Evolutionary conservation across 2,113 vertebrate genomes (phyloP).

Genomic region (Dasyprocta punctata): DNA sequence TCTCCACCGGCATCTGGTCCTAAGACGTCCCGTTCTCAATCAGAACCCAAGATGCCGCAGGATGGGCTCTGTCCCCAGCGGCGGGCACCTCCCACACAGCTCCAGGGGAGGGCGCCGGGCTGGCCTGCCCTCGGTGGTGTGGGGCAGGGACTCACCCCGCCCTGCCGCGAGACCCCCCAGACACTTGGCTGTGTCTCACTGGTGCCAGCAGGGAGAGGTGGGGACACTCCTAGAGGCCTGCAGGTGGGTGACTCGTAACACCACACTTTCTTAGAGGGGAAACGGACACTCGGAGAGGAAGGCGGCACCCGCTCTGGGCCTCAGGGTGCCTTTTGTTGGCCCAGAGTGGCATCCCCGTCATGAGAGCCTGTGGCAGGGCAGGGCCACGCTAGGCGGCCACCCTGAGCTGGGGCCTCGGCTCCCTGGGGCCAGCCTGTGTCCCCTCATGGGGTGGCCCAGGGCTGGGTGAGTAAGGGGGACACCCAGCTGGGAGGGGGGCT

Average conservation of each 20-base stretch:
- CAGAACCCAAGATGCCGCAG: constrained; percentile 21
- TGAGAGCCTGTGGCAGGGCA: not conserved
- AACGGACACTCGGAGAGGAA: not conserved
- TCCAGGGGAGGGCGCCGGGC: not conserved
- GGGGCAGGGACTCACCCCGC: too few relatives aligned
- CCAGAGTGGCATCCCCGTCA: not conserved
- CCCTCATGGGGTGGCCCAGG: too few relatives aligned
- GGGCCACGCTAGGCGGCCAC: not conserved
- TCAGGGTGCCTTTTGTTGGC: too few relatives aligned
- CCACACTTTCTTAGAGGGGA: not conserved
- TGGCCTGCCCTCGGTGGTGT: fast-evolving
- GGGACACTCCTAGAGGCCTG: too few relatives aligned
- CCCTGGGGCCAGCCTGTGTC: not conserved
- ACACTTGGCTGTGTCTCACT: too few relatives aligned
- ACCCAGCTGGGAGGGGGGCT: not conserved
- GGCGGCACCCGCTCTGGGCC: too few relatives aligned
- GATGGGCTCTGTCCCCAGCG: not conserved
- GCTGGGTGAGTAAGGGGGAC: fast-evolving
- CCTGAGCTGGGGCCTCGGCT: not conserved
- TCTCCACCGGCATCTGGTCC: constrained; percentile 70
- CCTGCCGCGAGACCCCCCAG: not conserved
- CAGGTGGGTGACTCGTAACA: not conserved
- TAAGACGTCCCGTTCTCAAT: constrained; percentile 69
- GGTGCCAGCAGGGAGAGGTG: not conserved
- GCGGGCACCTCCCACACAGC: not conserved